A percentile compares a stretch with the other conserved stretches of the same genome.
Conservation (phyloP, 2,113 vertebrate species). For the Macquaria ambigua region DNA sequence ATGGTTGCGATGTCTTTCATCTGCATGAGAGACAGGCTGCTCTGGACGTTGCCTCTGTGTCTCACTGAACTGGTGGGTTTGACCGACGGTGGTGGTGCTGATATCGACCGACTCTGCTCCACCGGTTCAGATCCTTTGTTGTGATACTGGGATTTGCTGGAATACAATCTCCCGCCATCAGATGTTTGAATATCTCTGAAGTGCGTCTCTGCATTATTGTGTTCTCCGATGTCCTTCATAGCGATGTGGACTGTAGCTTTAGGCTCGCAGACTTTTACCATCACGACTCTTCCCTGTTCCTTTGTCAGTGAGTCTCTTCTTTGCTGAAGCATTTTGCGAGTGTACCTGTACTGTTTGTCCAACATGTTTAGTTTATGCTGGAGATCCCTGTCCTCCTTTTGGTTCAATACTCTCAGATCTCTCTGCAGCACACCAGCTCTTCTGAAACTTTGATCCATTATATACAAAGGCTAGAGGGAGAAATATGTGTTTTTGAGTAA, state of each 20-base stretch:
- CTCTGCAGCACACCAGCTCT: conserved; percentile 35
- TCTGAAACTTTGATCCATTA: conserved; percentile 65
- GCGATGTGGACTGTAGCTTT: conserved; percentile 79
- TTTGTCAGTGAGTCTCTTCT: conserved; percentile 62
- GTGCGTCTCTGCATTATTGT: background rate
- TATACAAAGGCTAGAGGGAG: background rate
- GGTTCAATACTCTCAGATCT: conserved; percentile 75
- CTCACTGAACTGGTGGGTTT: conserved; percentile 29
- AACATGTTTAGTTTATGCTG: conserved; percentile 74
- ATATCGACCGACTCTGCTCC: conserved; percentile 52
- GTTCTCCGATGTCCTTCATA: conserved; percentile 77
- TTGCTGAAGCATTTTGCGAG: conserved; percentile 71
- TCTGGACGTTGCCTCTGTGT: conserved; percentile 26
- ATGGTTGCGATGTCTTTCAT: conserved; percentile 82
- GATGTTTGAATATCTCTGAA: conserved; percentile 33
- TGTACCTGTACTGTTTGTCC: conserved; percentile 71
- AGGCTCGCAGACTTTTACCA: conserved; percentile 78
- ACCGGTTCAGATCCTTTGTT: background rate
- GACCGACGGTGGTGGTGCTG: conserved; percentile 37
- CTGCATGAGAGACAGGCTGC: conserved; percentile 78
- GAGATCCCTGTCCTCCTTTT: conserved; percentile 77
- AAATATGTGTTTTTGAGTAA: background rate
- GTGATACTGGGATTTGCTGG: conserved; percentile 13
- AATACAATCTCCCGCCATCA: background rate
- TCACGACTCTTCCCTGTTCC: conserved; percentile 68